Base-by-base conservation (phyloP, 2,113 vertebrate genomes). In the Brachyhypopomus occidentalis region DNA sequence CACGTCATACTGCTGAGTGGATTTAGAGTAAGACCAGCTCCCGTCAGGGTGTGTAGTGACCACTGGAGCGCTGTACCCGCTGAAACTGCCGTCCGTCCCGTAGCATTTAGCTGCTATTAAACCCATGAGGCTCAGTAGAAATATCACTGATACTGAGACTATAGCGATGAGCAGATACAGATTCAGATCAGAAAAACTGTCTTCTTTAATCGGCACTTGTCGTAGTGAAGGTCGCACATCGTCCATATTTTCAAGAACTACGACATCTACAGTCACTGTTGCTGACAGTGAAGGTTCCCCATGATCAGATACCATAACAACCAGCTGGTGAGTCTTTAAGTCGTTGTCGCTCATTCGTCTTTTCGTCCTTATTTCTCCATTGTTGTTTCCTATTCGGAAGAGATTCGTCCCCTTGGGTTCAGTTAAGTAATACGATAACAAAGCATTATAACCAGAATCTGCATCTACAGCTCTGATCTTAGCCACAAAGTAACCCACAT, bases 391-490 rank as follows among this genome's bases (percentile, higher is more conserved):
- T 5, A 84, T 78, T 19, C 70, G 59, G 75, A 84, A 84, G 4
- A 84, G 83, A 59, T 84, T 84, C 0, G 75, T 84, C 36, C 79
- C 75, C 48, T 84, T 84, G 5, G 75, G 36, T 74, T 84, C 83
- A 59, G 75, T 73, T 5, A 84, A 27, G 27, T 84, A 75, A 60
- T 84, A 84, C 34, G 83, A 84, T 56, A 84, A 70, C 23, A 84
- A 79, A 5, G 83, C 83, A 11, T 84, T 84, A 66, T 81, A 84
- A 19, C 86, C 86, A 93, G 69, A 34, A 72, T 92, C 89, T 0
- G 72, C 73, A 77, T 93, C 89, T 0, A 80, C 83, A 75, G 92
- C 89, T 3, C 66, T 86, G 60, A 92, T 81, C 45, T 91, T 82
- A 2, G 90, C 89, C 20, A 93, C 84, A 23, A 90, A 81, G 67